phyloP scores from a whole-genome alignment of 2,797 vertebrate genomes.

The Lophius americanus region DNA sequence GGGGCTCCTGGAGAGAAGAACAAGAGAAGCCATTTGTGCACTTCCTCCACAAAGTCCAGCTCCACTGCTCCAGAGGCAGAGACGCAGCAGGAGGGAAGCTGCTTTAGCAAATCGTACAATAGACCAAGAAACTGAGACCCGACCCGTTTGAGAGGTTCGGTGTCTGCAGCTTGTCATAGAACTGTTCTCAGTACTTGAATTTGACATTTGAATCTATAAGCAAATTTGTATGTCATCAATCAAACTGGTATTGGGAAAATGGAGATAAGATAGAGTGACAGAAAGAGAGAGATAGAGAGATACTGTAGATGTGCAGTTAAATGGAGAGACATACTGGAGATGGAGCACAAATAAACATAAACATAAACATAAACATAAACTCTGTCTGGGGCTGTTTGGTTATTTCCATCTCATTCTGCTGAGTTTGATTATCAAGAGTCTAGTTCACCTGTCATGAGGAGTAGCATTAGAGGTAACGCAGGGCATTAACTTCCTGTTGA shows the following conservation, averaged over 20 bases:
- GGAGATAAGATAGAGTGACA: too few species aligned
- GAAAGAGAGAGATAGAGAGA: too few species aligned
- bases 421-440: neutral
- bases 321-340: neutral
- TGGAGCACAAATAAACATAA: neutral
- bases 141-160: neutral
- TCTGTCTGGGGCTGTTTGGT: too few species aligned
- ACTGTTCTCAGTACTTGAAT: neutral
- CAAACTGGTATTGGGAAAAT: neutral
- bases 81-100: neutral
- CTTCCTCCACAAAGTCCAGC: neutral
- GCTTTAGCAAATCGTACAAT: constrained; percentile 7
- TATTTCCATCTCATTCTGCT: neutral
- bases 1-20: neutral
- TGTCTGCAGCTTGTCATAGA: neutral
- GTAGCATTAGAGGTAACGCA: too few species aligned
- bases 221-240: neutral
- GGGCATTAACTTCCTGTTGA: constrained; percentile 16
- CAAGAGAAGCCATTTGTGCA: constrained; percentile 8
- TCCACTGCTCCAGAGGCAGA: neutral
- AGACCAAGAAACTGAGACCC: constrained; percentile 16
- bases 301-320: neutral
- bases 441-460: neutral
- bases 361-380: too few species aligned
- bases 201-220: constrained; percentile 16